Percentiles rank a stretch among this genome's conserved stretches.
Conservation (phyloP, 2,113 vertebrate species). For the Ornithorhynchus anatinus region DNA sequence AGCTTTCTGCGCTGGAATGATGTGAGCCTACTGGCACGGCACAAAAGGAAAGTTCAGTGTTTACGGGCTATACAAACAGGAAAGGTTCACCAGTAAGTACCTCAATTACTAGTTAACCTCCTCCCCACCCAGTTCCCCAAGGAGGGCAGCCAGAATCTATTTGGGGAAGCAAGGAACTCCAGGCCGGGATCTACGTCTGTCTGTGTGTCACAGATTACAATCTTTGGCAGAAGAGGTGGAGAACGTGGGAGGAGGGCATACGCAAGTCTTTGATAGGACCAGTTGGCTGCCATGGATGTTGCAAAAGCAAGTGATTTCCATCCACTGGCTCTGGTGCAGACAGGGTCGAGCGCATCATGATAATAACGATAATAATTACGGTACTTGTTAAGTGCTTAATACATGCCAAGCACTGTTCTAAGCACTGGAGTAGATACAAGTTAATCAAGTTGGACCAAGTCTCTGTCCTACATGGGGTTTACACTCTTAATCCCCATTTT, state of each 20-base stretch:
- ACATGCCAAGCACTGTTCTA: too few relatives aligned
- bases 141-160: background rate
- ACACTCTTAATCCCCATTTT: too few relatives aligned
- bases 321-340: background rate
- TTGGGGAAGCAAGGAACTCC: background rate
- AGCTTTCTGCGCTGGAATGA: background rate
- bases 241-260: background rate
- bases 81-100: background rate
- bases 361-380: too few relatives aligned
- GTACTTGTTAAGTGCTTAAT: too few relatives aligned
- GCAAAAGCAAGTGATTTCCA: background rate
- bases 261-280: accelerated
- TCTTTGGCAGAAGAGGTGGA: background rate
- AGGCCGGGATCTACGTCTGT: background rate
- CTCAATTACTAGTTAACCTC: too few relatives aligned
- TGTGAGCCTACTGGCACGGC: background rate
- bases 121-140: background rate
- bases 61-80: background rate
- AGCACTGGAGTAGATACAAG: too few relatives aligned
- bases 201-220: background rate
- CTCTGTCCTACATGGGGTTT: too few relatives aligned
- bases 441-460: too few relatives aligned
- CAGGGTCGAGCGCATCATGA: too few relatives aligned
- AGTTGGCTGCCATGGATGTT: background rate
- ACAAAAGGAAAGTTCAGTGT: background rate